Base-by-base conservation (phyloP, 2,113 vertebrate genomes). In the Merops nubicus region DNA sequence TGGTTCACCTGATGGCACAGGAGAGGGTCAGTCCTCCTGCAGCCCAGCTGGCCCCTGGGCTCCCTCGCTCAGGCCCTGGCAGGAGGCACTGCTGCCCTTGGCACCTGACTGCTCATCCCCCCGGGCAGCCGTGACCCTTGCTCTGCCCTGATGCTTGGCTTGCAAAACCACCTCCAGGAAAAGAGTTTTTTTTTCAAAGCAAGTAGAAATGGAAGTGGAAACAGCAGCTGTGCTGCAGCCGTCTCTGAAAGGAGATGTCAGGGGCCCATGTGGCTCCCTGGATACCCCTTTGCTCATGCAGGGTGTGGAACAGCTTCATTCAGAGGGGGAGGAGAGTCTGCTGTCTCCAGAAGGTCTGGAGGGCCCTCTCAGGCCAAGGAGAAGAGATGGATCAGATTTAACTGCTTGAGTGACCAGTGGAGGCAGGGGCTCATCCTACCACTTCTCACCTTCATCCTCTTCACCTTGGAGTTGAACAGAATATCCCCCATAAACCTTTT, bases 1-100 rank as follows among this genome's bases (percentile, higher is more conserved):
- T 99, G 98, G 3, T 96, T 77, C 76, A 98, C 97, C 99, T 99
- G 97, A 42, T 53, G 43, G 80, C 77, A 75, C 38, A 67, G 62
- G 9, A 10, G 11, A 75, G 23, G 40, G 21, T 96, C 78, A 76
- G 73, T 5, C 13, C 25, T 18, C 5, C 8, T 0, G 0, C 6
- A 48, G 4, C 38, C 2, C 36, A 12, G 10, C 56, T n/a, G 33
- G 2, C 4, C 36, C 25, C 20, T 4, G 0, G 9, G 36, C n/a
- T 75, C 42, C 42, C 21, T 8, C 9, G 10, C 68, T 16, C 0
- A 0, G 0, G 23, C 63, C 59, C 83, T 40, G 57, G 65, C 43
- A 78, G 53, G 12, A n/a, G 54, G 12, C 14, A 56, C 45, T 0
- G 8, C 74, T 60, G 68, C 57, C 62, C 72, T 36, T 0, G 33